These are phyloP conservation scores for Aphaenogaster rudis DNA, from an alignment of 1,140 invertebrate genomes.

Conservation along the genomic window DNA sequence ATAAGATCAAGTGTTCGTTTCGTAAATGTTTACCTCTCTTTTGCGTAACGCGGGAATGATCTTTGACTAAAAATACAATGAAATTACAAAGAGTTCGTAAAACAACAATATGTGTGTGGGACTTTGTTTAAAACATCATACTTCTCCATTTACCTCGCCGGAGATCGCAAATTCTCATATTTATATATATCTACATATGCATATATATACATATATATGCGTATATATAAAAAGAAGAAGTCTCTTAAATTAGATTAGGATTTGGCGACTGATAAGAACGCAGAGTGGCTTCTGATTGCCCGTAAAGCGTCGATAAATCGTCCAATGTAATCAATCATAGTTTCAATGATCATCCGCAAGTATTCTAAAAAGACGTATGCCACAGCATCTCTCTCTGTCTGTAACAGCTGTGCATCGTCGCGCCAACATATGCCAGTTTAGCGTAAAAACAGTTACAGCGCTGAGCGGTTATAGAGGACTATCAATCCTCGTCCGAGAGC, in stretches of 20 bases:
- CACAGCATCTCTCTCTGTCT: conserved; percentile 42
- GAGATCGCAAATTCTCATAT: conserved; percentile 44
- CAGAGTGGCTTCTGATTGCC: conserved; percentile 45
- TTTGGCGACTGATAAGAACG: conserved; percentile 70
- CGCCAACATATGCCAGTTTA: neutral
- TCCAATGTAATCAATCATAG: conserved; percentile 54
- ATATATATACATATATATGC: conserved; percentile 16
- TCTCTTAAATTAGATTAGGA: conserved; percentile 56
- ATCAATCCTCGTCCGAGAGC: conserved; percentile 94
- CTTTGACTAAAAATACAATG: conserved; percentile 70
- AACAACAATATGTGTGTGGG: conserved; percentile 62
- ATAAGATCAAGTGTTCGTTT: conserved; percentile 56
- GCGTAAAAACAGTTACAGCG: conserved; percentile 5
- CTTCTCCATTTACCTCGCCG: conserved; percentile 16
- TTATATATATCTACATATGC: conserved; percentile 4
- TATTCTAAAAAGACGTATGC: conserved; percentile 50
- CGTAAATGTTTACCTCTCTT: conserved; percentile 46
- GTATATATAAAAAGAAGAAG: conserved; percentile 44
- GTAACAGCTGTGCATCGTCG: conserved; percentile 10
- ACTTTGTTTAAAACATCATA: conserved; percentile 69
- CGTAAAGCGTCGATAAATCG: conserved; percentile 55
- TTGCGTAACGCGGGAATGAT: conserved; percentile 64
- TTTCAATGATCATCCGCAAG: conserved; percentile 37
- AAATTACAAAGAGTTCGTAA: conserved; percentile 70
- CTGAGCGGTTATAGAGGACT: conserved; percentile 58